These are phyloP conservation scores for Ornithoptera priamus DNA, from an alignment of 2,888 invertebrate genomes.

Conservation along the genomic window DNA sequence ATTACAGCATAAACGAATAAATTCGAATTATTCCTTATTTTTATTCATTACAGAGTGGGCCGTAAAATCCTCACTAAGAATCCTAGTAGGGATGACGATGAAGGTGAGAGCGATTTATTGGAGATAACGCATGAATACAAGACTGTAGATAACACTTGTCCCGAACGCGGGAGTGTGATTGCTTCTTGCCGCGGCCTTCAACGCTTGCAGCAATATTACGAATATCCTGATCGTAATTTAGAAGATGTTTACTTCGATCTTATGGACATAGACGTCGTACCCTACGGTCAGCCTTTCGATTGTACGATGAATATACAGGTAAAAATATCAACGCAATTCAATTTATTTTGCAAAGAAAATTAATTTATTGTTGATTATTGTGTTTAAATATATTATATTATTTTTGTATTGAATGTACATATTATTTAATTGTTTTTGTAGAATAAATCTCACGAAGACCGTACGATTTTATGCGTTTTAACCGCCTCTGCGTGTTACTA, in stretches of 20 bases:
- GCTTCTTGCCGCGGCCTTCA: conserved; percentile 84
- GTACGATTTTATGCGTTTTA: conserved; percentile 82
- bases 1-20: background rate
- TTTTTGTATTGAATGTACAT: background rate
- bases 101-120: conserved; percentile 82
- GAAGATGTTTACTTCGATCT: conserved; percentile 84
- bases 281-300: conserved; percentile 83
- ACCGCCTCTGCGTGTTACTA: conserved; percentile 84
- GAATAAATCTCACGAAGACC: conserved; percentile 82
- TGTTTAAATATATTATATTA: background rate
- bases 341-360: no score
- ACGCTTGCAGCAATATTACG: conserved; percentile 81
- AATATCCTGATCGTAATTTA: conserved; percentile 77
- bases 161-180: conserved; percentile 83
- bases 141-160: conserved; percentile 81
- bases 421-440: conserved; percentile 40
- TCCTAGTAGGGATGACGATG: conserved; percentile 81
- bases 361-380: background rate
- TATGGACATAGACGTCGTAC: conserved; percentile 83
- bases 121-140: conserved; percentile 85
- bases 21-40: background rate
- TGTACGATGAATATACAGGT: conserved; percentile 84
- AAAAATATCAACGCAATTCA: conserved; percentile 14
- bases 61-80: conserved; percentile 84
- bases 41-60: conserved; percentile 78